Evolutionary conservation across 92 coral and sea anemone genomes (phyloP), one percentile per base, ranked within the genome.

Genomic region (Epizoanthus illoricatus): DNA sequence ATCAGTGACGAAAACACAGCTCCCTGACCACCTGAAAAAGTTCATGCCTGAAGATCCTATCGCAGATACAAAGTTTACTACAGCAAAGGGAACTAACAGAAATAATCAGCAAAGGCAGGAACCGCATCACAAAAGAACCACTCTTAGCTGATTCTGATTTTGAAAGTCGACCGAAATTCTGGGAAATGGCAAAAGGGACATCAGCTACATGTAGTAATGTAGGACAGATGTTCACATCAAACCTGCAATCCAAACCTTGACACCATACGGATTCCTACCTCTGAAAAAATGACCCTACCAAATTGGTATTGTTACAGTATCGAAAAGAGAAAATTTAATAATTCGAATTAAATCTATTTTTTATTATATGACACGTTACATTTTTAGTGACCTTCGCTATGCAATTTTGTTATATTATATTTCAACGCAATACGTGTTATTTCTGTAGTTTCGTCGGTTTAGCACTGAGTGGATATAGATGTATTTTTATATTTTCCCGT

Each of bases 141-240:
- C 60, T 18, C 39, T 68, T 24, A 66, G 66, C 84, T 4, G 75
- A 66, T 45, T 66, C 54, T n/a, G 75, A 80, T 68, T 80, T 80
- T 65, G 47, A 65, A 66, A 2, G 59, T 49, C 84, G 41, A 15
- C 68, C 28, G 20, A 65, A 80, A 45, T 61, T 61, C 66, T 11
- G 28, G 66, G n/a, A 61, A 61, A n/a, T 61, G 33, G 66, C 66
- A 4, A 61, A 61, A 33, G 2, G 33, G 5, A 5, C 33, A 61
- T 61, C 66, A 61, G n/a, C 28, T 61, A 61, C 66, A 20, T n/a
- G 1, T 19, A 61, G n/a, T 19, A 24, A 61, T 3, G 66, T 33
- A 61, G 24, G 24, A 9, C 66, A 61, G 66, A n/a, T 61, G 8
- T 61, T 5, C 28, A n/a, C 20, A 61, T 19, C 24, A 61, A 63